Base-by-base conservation (phyloP, 23 tunicate genomes). In the Corella eumyota region DNA sequence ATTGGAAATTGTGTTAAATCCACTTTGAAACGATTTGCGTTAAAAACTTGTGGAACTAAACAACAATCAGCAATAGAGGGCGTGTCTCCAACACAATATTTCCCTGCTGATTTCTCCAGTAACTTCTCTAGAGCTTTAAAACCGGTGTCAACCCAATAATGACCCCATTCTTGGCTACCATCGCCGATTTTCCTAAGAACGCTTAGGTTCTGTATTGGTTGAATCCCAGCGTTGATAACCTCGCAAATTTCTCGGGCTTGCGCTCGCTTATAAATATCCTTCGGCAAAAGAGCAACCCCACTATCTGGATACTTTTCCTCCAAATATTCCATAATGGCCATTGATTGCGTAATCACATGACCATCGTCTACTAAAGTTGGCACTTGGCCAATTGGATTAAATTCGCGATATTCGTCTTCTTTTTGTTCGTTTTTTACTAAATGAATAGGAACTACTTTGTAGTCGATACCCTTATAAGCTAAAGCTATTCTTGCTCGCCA, bases 41-140 rank as follows among this genome's bases (percentile, higher is more conserved):
- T 77, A 44, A n/a, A 27, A 25, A 79, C 88, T 47, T 79, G 78
- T 24, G 91, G 91, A 0, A 81, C 74, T 19, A 81, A 36, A 34
- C 82, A 81, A 22, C 74, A 69, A 66, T 81, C 91, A 46, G 91
- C 91, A 38, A 82, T 82, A 0, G 91, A 73, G 30, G 73, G 21
- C 25, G 64, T 71, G 34, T 81, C 72, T 0, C 91, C 91, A 19
- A 81, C 81, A 36, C 80, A 81, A 48, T 73, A 81, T 3, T 44
- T 74, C 7, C 91, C 91, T 0, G 69, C 29, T 9, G 66, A 50
- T 3, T 24, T 36, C 21, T 48, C 17, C 61, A 81, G 50, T 11
- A 66, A 21, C 30, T 31, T 30, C 52, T 81, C 91, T 29, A 81
- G 54, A 5, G 82, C 68, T 2, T 26, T 57, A 37, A 81, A 73